A percentile compares a stretch with the other conserved stretches of the same genome.
Conservation (phyloP, 2,113 vertebrate genomes). For the Bolborhynchus lineola region DNA sequence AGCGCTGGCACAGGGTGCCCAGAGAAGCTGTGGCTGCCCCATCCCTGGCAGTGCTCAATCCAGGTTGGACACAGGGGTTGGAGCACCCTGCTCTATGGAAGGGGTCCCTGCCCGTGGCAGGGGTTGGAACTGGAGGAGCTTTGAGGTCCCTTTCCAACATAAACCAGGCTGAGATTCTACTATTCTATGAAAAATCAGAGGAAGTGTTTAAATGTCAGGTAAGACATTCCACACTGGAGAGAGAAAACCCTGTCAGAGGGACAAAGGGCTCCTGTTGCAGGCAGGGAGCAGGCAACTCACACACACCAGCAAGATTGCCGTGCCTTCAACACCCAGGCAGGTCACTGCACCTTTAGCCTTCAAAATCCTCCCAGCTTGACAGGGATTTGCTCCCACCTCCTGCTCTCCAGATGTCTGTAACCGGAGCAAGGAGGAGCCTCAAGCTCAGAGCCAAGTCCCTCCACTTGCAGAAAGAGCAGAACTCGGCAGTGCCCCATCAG, state of each 20-base stretch:
- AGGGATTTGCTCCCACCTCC: background rate
- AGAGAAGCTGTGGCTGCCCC: too few relatives aligned
- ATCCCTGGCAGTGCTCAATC: too few relatives aligned
- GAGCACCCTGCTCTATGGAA: background rate
- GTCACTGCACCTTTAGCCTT: background rate
- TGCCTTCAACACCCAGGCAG: background rate
- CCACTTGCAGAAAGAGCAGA: background rate
- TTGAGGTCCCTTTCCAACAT: background rate
- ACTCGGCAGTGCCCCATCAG: accelerated
- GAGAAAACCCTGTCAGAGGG: background rate
- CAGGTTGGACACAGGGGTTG: background rate
- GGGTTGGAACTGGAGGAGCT: background rate
- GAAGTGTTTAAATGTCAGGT: background rate
- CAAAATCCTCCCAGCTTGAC: background rate
- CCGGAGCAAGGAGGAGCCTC: background rate
- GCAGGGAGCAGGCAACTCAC: background rate
- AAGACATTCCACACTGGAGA: background rate
- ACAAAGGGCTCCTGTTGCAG: accelerated
- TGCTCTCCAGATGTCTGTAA: background rate
- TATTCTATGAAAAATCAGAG: background rate
- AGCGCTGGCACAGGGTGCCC: too few relatives aligned
- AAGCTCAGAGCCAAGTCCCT: background rate
- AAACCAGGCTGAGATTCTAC: background rate
- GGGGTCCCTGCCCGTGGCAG: background rate
- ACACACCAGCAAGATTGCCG: background rate